Evolutionary conservation across 2,797 vertebrate species (phyloP).

Genomic region (Falco peregrinus): DNA sequence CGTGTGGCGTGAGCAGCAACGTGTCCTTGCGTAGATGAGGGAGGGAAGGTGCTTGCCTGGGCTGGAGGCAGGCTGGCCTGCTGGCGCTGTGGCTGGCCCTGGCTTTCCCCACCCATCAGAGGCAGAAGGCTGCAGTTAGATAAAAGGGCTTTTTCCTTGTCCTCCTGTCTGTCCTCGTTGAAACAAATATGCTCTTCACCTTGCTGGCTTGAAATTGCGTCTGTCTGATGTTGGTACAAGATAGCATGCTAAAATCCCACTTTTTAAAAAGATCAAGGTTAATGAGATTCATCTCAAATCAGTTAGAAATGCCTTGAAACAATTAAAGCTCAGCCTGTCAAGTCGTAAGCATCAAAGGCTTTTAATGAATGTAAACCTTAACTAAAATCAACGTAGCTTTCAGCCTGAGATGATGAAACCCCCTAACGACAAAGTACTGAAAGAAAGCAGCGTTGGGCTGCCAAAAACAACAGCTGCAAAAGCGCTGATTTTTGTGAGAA

Average conservation of each 20-base stretch:
- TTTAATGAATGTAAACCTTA: background rate
- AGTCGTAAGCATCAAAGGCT: background rate
- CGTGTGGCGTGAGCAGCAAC: background rate
- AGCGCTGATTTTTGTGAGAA: background rate
- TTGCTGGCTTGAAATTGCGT: background rate
- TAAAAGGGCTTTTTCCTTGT: background rate
- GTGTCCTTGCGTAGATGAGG: background rate
- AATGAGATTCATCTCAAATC: background rate
- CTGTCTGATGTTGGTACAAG: background rate
- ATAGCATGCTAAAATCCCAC: background rate
- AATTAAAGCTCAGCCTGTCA: background rate
- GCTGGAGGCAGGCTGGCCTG: background rate
- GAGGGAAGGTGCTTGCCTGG: background rate
- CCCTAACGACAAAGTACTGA: background rate
- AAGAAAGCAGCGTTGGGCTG: rapidly evolving
- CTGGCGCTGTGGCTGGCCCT: background rate
- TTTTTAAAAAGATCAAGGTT: background rate
- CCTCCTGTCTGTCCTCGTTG: rapidly evolving
- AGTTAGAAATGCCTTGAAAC: background rate
- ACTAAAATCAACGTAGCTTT: background rate
- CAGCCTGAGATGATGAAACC: background rate
- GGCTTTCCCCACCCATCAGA: background rate
- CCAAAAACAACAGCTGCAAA: background rate
- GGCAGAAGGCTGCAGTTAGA: background rate
- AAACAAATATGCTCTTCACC: rapidly evolving